A percentile compares a stretch with the other conserved stretches of the same genome.
Conservation (phyloP, 2,113 vertebrate genomes). For the Corythoichthys haematopterus region DNA sequence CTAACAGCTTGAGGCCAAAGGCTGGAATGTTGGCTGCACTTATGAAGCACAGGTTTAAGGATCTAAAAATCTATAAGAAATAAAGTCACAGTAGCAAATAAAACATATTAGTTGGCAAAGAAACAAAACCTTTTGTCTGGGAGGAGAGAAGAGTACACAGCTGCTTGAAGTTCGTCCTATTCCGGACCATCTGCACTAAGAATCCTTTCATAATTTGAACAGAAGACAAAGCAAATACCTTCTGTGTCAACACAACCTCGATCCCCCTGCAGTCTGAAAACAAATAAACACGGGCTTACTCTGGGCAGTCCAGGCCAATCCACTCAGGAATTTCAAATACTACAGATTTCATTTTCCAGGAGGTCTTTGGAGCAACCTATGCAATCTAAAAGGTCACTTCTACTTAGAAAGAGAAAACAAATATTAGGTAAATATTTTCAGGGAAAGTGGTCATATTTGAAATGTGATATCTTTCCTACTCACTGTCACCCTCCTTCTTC, state of each 20-base stretch:
- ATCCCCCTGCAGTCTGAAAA: conserved; percentile 52
- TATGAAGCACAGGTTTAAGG: conserved; percentile 31
- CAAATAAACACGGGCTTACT: conserved; percentile 69
- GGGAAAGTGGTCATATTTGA: conserved; percentile 61
- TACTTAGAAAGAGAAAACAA: conserved; percentile 69
- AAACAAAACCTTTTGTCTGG: conserved; percentile 24
- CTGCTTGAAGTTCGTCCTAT: conserved; percentile 54
- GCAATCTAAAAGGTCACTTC: conserved; percentile 62
- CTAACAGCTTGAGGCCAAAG: conserved; percentile 22
- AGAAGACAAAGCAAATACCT: conserved; percentile 64
- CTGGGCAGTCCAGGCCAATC: conserved; percentile 47
- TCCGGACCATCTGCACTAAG: conserved; percentile 52
- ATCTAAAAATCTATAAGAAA: conserved; percentile 43
- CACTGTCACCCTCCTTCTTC: conserved; percentile 25
- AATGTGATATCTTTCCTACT: conserved; percentile 47
- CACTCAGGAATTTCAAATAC: conserved; percentile 62
- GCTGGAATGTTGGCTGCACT: conserved; percentile 29
- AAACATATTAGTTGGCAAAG: conserved; percentile 61
- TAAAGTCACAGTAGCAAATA: conserved; percentile 48
- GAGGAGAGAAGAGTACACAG: conserved; percentile 46
- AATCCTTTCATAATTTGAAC: conserved; percentile 54
- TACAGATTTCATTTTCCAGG: conserved; percentile 72
- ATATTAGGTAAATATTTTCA: conserved; percentile 73
- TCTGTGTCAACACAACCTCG: conserved; percentile 58
- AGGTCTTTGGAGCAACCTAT: conserved; percentile 65